Base-by-base conservation (phyloP, 2,113 vertebrate genomes). In the Petaurus breviceps region DNA sequence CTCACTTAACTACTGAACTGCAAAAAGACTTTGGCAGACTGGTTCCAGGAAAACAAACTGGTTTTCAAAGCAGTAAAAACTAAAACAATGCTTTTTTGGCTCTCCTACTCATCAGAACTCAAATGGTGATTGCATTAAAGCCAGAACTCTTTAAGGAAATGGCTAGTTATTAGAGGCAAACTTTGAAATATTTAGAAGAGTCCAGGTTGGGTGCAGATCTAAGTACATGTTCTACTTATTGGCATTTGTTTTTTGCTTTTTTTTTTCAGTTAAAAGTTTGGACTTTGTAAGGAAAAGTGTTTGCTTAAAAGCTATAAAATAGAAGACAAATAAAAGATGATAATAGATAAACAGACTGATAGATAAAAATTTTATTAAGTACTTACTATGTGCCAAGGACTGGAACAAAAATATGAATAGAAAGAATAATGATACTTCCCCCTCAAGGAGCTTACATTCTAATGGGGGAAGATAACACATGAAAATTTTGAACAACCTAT, bases 1-100 rank as follows among this genome's bases (percentile, higher is more conserved):
- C 99, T 99, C 99, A 99, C 99, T 99, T 98, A 99, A 99, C 99
- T 98, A 98, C 99, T 99, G 98, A 99, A 99, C 99, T 99, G 99
- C 98, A 99, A 99, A 99, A 99, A 99, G 99, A 99, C 99, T 99
- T 99, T 99, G 99, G 99, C 99, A 99, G 99, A 99, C 98, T 99
- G 99, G 99, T 99, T 98, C 98, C 98, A 99, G 98, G 99, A 99
- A 99, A 99, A 99, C 99, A 99, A 99, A 99, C 99, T 99, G 98
- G 98, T 98, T 99, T 98, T 98, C 98, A 99, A 99, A 98, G 98
- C 98, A 99, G 98, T 98, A 99, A 98, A 99, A 99, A 99, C 98
- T 99, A 99, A 99, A 99, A 99, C 98, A 99, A 99, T 99, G 98
- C 98, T 98, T 99, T 84, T 99, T 99, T 99, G 98, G 99, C 98